Evolutionary conservation across 2,113 vertebrate species (phyloP).

Genomic region (Xyrauchen texanus): DNA sequence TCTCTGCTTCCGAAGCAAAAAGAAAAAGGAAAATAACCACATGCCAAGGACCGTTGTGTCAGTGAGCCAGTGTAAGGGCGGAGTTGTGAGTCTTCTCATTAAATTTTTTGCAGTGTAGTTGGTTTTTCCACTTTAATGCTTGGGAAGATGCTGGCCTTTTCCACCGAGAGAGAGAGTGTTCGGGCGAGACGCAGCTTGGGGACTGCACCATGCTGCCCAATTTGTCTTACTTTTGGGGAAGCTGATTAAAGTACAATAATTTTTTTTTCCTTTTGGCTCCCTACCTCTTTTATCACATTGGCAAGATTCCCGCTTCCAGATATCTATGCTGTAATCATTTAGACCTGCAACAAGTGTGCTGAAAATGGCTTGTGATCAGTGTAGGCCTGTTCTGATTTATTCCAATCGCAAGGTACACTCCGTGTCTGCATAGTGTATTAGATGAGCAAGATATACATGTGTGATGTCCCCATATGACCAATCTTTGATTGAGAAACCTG

Average conservation of each 20-base stretch:
- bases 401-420: conserved; percentile 49
- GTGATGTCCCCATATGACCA: neutral
- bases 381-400: conserved; percentile 53
- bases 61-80: conserved; percentile 51
- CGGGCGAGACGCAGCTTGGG: conserved; percentile 52
- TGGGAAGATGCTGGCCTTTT: conserved; percentile 62
- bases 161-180: conserved; percentile 35
- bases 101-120: conserved; percentile 69
- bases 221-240: conserved; percentile 71
- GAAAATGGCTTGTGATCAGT: conserved; percentile 56
- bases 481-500: neutral
- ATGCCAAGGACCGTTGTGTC: conserved; percentile 66
- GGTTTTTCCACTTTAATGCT: conserved; percentile 76
- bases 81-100: conserved; percentile 67
- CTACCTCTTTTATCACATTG: conserved; percentile 51
- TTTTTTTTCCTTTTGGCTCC: conserved; percentile 37
- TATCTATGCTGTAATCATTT: conserved; percentile 50
- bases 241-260: conserved; percentile 59
- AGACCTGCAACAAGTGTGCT: conserved; percentile 42
- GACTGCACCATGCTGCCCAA: conserved; percentile 59
- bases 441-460: conserved; percentile 30
- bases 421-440: conserved; percentile 30
- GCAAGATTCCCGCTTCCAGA: conserved; percentile 32
- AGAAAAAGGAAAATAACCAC: conserved; percentile 52
- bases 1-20: conserved; percentile 41